Conservation (phyloP, 2,113 vertebrate genomes). For the Sporophila hypoxantha region DNA sequence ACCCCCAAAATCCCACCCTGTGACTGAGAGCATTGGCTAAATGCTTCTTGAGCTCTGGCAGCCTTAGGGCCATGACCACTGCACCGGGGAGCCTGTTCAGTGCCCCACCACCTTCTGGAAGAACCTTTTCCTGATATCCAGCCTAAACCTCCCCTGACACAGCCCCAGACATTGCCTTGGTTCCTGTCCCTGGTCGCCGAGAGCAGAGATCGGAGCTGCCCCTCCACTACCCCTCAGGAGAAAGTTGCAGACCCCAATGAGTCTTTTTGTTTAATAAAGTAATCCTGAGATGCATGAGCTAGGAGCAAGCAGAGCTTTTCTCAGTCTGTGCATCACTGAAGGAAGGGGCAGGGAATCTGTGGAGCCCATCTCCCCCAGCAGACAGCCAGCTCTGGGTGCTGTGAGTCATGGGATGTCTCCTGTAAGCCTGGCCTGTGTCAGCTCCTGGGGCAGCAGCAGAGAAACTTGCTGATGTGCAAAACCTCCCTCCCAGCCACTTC, state of each 20-base stretch:
- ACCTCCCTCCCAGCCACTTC: neutral
- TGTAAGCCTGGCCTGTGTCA: neutral
- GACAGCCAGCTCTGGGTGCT: neutral
- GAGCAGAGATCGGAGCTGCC: neutral
- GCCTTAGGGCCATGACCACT: neutral
- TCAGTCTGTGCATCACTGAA: neutral
- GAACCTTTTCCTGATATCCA: neutral
- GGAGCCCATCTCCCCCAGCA: neutral
- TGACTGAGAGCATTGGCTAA: neutral
- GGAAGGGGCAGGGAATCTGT: neutral
- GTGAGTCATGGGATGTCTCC: neutral
- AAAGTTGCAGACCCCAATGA: neutral
- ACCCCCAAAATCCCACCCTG: neutral
- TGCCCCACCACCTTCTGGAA: accelerated
- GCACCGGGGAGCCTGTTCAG: neutral
- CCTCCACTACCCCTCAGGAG: neutral
- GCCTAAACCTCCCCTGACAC: neutral
- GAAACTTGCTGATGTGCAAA: slow-evolving; percentile 1
- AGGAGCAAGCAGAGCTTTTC: neutral
- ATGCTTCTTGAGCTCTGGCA: neutral
- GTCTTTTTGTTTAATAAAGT: neutral
- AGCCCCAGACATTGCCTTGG: neutral
- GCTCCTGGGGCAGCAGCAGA: neutral
- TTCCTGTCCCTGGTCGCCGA: neutral
- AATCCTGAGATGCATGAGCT: neutral